Evolutionary conservation across 2,113 vertebrate genomes (phyloP), one percentile per base, ranked within the genome.

Genomic region (Merops nubicus): DNA sequence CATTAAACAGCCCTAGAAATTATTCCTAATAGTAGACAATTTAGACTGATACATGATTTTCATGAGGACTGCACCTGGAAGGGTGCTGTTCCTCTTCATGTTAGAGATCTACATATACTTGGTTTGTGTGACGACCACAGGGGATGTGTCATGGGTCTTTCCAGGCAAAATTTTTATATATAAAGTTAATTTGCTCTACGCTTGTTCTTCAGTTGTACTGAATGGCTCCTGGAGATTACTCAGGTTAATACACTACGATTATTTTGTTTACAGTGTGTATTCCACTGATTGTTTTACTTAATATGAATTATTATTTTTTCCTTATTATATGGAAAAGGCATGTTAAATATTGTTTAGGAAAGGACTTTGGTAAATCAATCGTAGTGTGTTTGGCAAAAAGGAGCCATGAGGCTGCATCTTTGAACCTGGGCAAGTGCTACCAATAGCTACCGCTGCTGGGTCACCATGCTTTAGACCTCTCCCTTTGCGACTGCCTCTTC

Each of bases 371-470:
- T 29, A 56, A 86, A 51, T 4, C 26, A 43, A 3, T 42, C 6
- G 1, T 1, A 28, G 7, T 10, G 14, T 43, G 14, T 20, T 42
- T 83, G 59, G 33, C 59, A 77, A 51, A 8, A 20, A 0, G 12
- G 13, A 28, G 34, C 48, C 5, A 0, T 11, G 22, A 60, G 17
- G 73, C 11, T 42, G 40, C n/a, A 43, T 8, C 36, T 89, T 26
- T 40, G 45, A 45, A 65, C 8, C 8, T 28, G n/a, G 26, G 18
- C 5, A 43, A 0, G 2, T 43, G 36, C n/a, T 63, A 40, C 0
- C 0, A 0, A 15, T 5, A 29, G 34, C 15, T 57, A 2, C 36
- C 9, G 40, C 38, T 62, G 75, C 26, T 0, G 6, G 17, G n/a
- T 53, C 43, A 43, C 29, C 29, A 7, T 1, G 31, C 25, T 5